These are phyloP conservation scores for Podarcis cretensis DNA, from an alignment of 2,113 vertebrate species.

Conservation along the genomic window DNA sequence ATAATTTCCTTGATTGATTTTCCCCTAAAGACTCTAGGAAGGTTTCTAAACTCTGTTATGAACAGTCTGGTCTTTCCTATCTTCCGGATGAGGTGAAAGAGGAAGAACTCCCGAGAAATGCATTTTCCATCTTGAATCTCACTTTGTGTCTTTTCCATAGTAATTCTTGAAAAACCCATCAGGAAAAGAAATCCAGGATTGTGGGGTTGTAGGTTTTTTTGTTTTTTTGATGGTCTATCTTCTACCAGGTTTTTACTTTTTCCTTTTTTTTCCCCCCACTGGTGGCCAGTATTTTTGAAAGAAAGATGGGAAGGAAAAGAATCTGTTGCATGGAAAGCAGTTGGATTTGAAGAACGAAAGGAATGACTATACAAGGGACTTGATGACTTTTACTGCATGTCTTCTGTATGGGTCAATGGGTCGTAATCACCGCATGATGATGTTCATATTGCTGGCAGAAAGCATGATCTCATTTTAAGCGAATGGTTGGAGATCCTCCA, in stretches of 20 bases:
- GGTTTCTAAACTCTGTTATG: constrained; percentile 75
- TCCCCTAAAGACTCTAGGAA: constrained; percentile 82
- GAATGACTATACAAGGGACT: constrained; percentile 37
- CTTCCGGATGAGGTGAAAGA: constrained; percentile 78
- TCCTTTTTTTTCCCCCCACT: background rate
- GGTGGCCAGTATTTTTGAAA: constrained; percentile 19
- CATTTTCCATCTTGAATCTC: constrained; percentile 77
- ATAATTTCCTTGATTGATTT: constrained; percentile 87
- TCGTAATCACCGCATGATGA: constrained; percentile 2
- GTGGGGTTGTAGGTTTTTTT: background rate
- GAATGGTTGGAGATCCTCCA: background rate
- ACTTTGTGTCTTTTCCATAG: constrained; percentile 51
- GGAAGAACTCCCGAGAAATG: constrained; percentile 79
- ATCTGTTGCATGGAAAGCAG: constrained; percentile 23
- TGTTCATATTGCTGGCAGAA: background rate
- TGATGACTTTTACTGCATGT: constrained; percentile 54
- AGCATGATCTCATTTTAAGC: constrained; percentile 6
- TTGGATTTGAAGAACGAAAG: constrained; percentile 45
- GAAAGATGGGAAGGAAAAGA: background rate
- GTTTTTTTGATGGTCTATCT: background rate
- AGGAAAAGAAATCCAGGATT: constrained; percentile 38
- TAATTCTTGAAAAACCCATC: constrained; percentile 28
- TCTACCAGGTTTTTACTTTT: constrained; percentile 12
- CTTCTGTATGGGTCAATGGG: constrained; percentile 37
- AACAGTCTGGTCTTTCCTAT: constrained; percentile 78